Conservation (phyloP, 2,113 vertebrate species). For the Gnathonemus longibarbis region DNA sequence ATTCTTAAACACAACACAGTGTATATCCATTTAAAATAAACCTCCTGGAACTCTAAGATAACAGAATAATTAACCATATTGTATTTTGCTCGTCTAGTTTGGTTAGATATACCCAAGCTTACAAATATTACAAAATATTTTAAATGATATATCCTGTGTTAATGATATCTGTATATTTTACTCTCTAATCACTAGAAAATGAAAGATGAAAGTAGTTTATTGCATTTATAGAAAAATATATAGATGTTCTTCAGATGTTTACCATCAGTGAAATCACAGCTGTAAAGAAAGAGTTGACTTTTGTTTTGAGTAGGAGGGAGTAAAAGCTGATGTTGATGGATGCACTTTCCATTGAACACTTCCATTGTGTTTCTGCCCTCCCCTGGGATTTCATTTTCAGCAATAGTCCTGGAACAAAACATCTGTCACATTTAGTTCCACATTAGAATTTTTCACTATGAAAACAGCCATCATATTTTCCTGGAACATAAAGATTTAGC, state of each 20-base stretch:
- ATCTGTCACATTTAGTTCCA: background rate
- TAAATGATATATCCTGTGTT: background rate
- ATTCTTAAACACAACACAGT: background rate
- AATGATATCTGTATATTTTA: background rate
- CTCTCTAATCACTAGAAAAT: background rate
- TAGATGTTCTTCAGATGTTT: background rate
- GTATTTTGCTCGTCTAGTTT: background rate
- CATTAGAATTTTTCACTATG: conserved; percentile 18
- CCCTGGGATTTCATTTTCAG: background rate
- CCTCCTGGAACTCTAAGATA: background rate
- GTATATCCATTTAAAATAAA: background rate
- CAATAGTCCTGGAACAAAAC: background rate
- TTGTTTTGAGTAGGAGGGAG: background rate
- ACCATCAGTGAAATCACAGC: background rate
- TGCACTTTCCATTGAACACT: background rate
- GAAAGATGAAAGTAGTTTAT: background rate
- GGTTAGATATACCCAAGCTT: background rate
- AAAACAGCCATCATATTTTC: conserved; percentile 45
- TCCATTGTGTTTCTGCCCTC: background rate
- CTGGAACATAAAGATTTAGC: conserved; percentile 27
- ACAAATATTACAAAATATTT: background rate
- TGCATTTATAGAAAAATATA: background rate
- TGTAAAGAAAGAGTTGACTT: background rate
- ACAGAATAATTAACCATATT: background rate
- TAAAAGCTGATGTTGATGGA: background rate